Evolutionary conservation across 2,797 vertebrate genomes (phyloP).

Genomic region (Scyliorhinus canicula): DNA sequence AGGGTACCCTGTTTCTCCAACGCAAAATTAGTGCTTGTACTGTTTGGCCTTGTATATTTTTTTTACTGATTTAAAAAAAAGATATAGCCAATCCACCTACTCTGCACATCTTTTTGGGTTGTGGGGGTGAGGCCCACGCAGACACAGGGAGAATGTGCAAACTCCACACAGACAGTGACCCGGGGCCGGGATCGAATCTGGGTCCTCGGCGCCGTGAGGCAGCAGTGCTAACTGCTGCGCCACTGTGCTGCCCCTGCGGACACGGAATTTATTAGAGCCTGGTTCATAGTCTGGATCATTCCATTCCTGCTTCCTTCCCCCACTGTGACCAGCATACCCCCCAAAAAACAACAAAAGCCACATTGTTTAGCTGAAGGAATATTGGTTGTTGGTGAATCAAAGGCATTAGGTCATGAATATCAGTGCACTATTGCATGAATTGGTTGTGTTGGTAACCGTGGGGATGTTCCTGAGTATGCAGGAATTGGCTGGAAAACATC

Average conservation of each 20-base stretch:
- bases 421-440: background rate
- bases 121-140: no score
- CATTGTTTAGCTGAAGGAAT: constrained; percentile 17
- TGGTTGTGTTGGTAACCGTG: background rate
- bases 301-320: background rate
- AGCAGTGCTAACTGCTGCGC: no score
- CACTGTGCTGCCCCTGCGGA: no score
- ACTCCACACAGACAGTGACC: background rate
- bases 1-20: no score
- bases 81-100: no score
- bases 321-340: constrained; percentile 7
- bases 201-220: no score
- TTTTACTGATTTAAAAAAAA: no score
- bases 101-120: no score
- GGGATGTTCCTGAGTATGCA: background rate
- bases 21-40: no score
- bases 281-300: background rate
- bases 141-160: no score
- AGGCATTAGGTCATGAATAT: constrained; percentile 15
- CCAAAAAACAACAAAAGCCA: background rate
- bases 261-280: background rate
- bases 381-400: constrained; percentile 31
- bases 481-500: constrained; percentile 7
- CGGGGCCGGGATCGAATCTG: no score
- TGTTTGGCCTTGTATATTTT: no score